Evolutionary conservation across 2,888 invertebrate species (phyloP).

Genomic region (Drosophila trichaetosa): DNA sequence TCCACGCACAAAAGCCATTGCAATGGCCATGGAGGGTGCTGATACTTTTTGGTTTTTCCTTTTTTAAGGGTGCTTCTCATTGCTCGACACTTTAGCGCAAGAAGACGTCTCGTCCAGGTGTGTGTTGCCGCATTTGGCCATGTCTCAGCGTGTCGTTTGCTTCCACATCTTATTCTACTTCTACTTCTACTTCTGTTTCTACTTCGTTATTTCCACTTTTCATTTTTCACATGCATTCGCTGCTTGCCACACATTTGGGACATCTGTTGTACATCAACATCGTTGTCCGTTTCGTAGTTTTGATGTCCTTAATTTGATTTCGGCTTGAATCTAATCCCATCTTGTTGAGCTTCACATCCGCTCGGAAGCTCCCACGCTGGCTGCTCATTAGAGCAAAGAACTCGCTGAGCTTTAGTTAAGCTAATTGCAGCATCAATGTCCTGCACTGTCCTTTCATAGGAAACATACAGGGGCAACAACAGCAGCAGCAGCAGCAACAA

Average conservation of each 20-base stretch:
- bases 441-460: conserved; percentile 67
- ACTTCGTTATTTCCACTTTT: conserved; percentile 55
- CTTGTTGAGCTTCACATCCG: conserved; percentile 35
- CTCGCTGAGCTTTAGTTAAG: conserved; percentile 35
- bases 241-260: conserved; percentile 53
- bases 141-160: conserved; percentile 27
- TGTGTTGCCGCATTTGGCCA: conserved; percentile 40
- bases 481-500: conserved; percentile 26
- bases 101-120: conserved; percentile 64
- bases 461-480: conserved; percentile 44
- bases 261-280: conserved; percentile 49
- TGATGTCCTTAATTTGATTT: conserved; percentile 31
- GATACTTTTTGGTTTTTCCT: conserved; percentile 40
- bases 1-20: conserved; percentile 20
- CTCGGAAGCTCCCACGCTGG: conserved; percentile 74
- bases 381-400: conserved; percentile 28
- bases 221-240: conserved; percentile 59
- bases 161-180: background rate
- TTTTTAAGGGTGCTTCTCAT: conserved; percentile 71
- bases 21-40: conserved; percentile 14
- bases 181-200: conserved; percentile 1
- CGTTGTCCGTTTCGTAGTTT: background rate
- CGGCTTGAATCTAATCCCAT: conserved; percentile 32
- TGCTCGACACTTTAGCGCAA: conserved; percentile 53
- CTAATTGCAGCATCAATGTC: conserved; percentile 65